These are phyloP conservation scores for Poecilia picta DNA, from an alignment of 2,797 vertebrate genomes.

Conservation along the genomic window DNA sequence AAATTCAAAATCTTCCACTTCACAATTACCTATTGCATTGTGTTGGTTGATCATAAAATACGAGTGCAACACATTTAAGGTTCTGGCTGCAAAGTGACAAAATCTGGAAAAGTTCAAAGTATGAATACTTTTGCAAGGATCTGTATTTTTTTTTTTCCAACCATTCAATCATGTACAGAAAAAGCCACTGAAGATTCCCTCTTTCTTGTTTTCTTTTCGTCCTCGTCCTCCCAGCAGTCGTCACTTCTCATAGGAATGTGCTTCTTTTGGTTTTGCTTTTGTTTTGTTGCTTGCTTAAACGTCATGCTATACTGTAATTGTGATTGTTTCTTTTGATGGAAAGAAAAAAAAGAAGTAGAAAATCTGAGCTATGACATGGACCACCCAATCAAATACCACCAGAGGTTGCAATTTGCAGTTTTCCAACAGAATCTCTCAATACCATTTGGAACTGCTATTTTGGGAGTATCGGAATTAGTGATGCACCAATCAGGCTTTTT, in stretches of 20 bases:
- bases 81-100: background rate
- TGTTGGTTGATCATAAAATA: background rate
- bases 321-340: constrained; percentile 67
- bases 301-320: constrained; percentile 68
- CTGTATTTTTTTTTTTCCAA: constrained; percentile 47
- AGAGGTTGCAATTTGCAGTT: constrained; percentile 59
- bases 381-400: constrained; percentile 60
- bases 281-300: constrained; percentile 75
- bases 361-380: constrained; percentile 54
- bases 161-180: constrained; percentile 64
- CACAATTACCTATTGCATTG: background rate
- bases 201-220: background rate
- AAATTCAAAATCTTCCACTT: background rate
- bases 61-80: background rate
- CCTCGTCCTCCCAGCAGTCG: constrained; percentile 53
- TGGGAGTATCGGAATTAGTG: constrained; percentile 28
- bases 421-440: constrained; percentile 53
- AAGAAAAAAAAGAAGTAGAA: constrained; percentile 8
- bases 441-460: constrained; percentile 52
- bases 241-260: constrained; percentile 64
- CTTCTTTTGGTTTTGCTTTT: constrained; percentile 46
- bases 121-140: background rate
- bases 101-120: constrained; percentile 2
- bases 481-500: background rate
- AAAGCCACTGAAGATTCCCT: constrained; percentile 43